Evolutionary conservation across 2,113 vertebrate genomes (phyloP), one percentile per base, ranked within the genome.

Genomic region (Mustela nigripes): DNA sequence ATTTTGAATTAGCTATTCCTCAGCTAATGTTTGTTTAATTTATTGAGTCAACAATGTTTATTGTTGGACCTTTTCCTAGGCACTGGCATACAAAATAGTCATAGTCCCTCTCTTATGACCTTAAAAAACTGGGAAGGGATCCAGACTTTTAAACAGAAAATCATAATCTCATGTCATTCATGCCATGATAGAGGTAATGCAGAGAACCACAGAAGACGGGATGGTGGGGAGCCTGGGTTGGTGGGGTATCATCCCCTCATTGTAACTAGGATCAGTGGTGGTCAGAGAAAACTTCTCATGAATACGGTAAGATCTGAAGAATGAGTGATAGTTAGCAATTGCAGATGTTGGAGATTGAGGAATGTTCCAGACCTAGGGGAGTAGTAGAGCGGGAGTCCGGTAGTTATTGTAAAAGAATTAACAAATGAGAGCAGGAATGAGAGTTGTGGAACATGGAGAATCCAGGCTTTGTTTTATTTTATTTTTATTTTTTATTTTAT

Each of bases 1-100:
- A 73, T 82, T 94, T 95, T 92, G 67, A 79, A 85, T 74, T 84
- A 58, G n/a, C 4, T 21, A 18, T 85, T 94, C 33, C 10, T 94
- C 24, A 10, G 24, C 36, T 89, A 86, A 65, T 11, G 78, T 91
- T 80, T 63, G 3, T 78, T 26, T 76, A 36, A 21, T 26, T 60
- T 73, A 56, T 80, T 91, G 85, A 60, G 53, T 94, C 56, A 89
- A 11, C 6, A 62, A 5, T 74, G 42, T 81, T 94, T 88, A 14
- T 62, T 79, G 11, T 76, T 79, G 62, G 36, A 7, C 33, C 67
- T 83, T 73, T 84, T 36, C 12, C 11, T 82, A 86, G 76, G 42
- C 26, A 48, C 33, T 84, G 39, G 58, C 14, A 10, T 45, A 67
- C 4, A 39, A 80, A 15, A 45, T 4, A 36, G 67, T 81, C 1